A percentile compares a stretch with the other conserved stretches of the same genome.
Evolutionary conservation across 1,140 invertebrate genomes (phyloP).

Genomic region (Euwallacea fornicatus): DNA sequence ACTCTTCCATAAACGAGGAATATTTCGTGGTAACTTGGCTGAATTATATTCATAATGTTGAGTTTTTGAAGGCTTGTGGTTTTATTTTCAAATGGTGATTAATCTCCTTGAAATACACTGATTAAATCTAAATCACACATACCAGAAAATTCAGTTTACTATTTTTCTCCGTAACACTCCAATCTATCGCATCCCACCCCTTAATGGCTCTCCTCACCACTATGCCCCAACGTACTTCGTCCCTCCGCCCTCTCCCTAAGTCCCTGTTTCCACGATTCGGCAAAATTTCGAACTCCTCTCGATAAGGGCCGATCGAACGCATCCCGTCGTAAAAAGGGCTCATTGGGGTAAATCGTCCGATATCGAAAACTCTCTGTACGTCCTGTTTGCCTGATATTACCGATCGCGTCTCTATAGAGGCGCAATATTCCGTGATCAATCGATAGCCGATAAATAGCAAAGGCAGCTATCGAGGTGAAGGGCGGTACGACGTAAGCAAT

Average conservation of each 20-base stretch:
- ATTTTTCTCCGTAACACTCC: no score
- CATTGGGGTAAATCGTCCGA: conserved; percentile 24
- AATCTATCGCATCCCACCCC: background rate
- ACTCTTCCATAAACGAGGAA: no score
- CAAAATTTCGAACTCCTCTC: conserved; percentile 13
- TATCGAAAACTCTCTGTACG: conserved; percentile 18
- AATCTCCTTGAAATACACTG: no score
- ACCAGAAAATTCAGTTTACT: no score
- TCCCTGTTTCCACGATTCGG: conserved; percentile 5
- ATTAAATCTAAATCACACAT: no score
- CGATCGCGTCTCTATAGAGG: conserved; percentile 21
- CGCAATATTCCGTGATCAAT: conserved; percentile 9
- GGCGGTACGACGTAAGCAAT: background rate
- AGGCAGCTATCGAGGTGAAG: background rate
- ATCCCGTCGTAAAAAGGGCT: conserved; percentile 20
- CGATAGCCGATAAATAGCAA: conserved; percentile 5
- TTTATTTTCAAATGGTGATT: no score
- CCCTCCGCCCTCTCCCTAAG: background rate
- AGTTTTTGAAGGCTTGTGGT: no score
- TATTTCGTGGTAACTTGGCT: no score
- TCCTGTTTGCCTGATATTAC: conserved; percentile 28
- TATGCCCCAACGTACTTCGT: background rate
- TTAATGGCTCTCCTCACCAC: background rate
- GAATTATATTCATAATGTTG: no score
- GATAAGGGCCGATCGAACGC: conserved; percentile 17